Evolutionary conservation across 2,888 invertebrate genomes (phyloP), one percentile per base, ranked within the genome.

Genomic region (Metellina segmentata): DNA sequence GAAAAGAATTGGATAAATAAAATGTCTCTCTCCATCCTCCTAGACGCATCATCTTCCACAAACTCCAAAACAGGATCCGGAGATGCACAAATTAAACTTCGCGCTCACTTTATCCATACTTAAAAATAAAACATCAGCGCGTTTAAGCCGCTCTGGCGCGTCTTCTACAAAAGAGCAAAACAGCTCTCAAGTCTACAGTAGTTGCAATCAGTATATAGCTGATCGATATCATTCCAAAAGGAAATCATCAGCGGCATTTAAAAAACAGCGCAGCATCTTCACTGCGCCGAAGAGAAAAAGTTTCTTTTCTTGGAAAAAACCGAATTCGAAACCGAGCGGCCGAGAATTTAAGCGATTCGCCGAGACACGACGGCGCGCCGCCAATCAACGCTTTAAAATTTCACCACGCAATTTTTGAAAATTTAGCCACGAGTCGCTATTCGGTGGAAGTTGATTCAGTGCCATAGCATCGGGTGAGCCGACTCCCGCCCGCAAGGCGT

Each of bases 301-400:
- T 81, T 82, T 78, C 78, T 72, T 90, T 85, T 87, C 81, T 78
- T 82, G 74, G n/a, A 48, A n/a, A 88, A 51, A 81, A 72, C 19
- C 34, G 53, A 82, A 69, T 48, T 70, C 78, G 86, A 79, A 81
- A 87, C 70, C 79, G 34, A 69, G 82, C 78, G 81, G 71, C 19
- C 71, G 49, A 72, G 87, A 75, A 77, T 83, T 83, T 87, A 78
- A 87, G 72, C 91, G 82, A 91, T 91, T 91, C 91, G 91, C 71
- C 78, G 91, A 82, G 91, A 81, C 82, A 78, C 53, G 49, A 20
- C 78, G 91, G 53, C 86, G 82, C 86, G 90, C 90, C 90, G 90
- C 91, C 91, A 91, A 91, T 91, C 91, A 91, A 91, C 87, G 87
- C 91, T 91, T 91, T 91, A 91, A 91, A 91, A 91, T 91, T 91